These are phyloP conservation scores for Rhizoglyphus robini DNA, from an alignment of 1,140 invertebrate genomes.

Conservation along the genomic window DNA sequence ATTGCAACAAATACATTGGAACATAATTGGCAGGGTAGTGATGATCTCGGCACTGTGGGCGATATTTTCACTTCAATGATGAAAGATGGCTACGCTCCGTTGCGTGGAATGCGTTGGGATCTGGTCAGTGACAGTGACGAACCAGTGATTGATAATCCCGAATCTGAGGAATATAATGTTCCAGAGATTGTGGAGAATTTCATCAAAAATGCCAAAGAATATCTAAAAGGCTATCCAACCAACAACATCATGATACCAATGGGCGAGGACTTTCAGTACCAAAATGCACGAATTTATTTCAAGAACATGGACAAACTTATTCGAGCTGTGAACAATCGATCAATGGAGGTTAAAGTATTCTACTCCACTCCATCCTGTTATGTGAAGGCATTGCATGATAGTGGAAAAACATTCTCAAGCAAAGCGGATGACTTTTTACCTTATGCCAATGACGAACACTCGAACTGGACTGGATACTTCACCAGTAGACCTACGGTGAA, in stretches of 20 bases:
- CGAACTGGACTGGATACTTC: constrained; percentile 81
- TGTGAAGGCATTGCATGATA: constrained; percentile 44
- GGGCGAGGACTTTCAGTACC: constrained; percentile 20
- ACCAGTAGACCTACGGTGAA: constrained; percentile 53
- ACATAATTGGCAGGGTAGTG: constrained; percentile 17
- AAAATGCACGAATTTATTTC: constrained; percentile 56
- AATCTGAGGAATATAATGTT: constrained; percentile 18
- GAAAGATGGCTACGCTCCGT: neutral
- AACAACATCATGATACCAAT: constrained; percentile 21
- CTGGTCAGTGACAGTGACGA: constrained; percentile 3
- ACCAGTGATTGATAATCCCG: constrained; percentile 16
- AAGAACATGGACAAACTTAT: constrained; percentile 72
- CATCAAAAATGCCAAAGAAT: neutral
- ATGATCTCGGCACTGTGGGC: constrained; percentile 18
- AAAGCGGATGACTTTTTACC: constrained; percentile 73
- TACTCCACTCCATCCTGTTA: constrained; percentile 66
- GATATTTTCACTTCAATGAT: constrained; percentile 15
- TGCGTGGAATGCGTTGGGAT: neutral
- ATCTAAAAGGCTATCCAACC: neutral
- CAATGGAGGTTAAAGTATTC: constrained; percentile 45
- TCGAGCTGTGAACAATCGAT: constrained; percentile 40
- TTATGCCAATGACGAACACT: constrained; percentile 35
- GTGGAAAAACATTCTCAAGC: constrained; percentile 39
- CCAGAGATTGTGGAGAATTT: neutral
- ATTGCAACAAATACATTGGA: constrained; percentile 8